Evolutionary conservation across 2,797 vertebrate genomes (phyloP).

Genomic region (Microhierax caerulescens): DNA sequence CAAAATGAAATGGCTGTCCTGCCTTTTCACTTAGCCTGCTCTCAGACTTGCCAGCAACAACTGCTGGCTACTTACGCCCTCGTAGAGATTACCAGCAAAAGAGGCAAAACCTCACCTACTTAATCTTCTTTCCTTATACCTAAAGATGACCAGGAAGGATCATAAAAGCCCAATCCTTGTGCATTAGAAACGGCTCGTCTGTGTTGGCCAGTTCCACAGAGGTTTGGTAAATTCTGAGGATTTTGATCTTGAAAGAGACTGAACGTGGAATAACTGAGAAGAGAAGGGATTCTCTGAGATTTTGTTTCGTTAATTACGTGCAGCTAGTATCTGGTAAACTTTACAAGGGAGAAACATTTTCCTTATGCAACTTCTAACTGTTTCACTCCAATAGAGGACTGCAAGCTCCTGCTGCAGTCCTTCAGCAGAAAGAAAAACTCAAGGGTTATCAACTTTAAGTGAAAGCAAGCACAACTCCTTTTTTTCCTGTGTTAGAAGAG

Average conservation of each 20-base stretch:
- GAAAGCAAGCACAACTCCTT: not conserved
- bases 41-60: not conserved
- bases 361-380: not conserved
- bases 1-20: not conserved
- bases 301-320: not conserved
- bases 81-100: not conserved
- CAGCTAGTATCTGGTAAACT: constrained; percentile 1
- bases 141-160: not conserved
- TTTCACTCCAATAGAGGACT: not conserved
- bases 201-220: not conserved
- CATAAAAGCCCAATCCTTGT: not conserved
- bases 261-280: not conserved
- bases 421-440: not conserved
- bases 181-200: not conserved
- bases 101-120: not conserved
- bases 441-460: not conserved
- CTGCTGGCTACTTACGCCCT: not conserved
- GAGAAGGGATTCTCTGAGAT: not conserved
- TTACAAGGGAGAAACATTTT: not conserved
- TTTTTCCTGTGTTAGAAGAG: not conserved
- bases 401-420: not conserved
- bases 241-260: not conserved
- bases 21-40: not conserved
- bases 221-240: not conserved
- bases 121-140: constrained; percentile 25